Percentiles rank a stretch among this genome's conserved stretches.
Evolutionary conservation across 2,888 invertebrate genomes (phyloP).

Genomic region (Caradrina kadenii): DNA sequence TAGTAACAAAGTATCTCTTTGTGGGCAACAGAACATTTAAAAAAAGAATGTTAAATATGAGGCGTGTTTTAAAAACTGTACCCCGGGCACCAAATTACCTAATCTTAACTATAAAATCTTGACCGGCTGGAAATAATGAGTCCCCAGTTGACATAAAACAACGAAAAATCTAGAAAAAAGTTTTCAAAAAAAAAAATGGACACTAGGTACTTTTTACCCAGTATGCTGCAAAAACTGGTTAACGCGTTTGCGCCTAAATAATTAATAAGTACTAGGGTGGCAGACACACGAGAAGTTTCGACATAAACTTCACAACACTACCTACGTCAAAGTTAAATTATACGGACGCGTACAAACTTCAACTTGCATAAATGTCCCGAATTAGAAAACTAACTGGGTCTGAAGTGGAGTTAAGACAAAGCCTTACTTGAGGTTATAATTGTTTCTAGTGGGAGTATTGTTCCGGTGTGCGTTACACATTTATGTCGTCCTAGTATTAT

Average conservation of each 20-base stretch:
- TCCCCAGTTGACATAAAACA: no score
- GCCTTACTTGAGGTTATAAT: constrained; percentile 43
- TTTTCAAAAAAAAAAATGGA: no score
- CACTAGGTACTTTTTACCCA: neutral
- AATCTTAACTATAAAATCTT: no score
- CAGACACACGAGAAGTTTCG: constrained; percentile 34
- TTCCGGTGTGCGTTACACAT: neutral
- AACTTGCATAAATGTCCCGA: constrained; percentile 53
- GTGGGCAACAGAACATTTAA: no score
- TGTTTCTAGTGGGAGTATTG: constrained; percentile 7
- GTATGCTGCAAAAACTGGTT: neutral
- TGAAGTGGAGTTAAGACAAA: constrained; percentile 41
- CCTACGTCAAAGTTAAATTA: constrained; percentile 55
- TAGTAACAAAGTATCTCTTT: no score
- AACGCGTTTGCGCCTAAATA: constrained; percentile 1
- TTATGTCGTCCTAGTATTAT: no score
- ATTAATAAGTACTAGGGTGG: constrained; percentile 11
- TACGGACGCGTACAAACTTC: constrained; percentile 47
- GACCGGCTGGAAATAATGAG: no score
- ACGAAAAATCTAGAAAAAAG: no score
- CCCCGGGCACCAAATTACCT: no score
- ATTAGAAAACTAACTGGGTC: constrained; percentile 46
- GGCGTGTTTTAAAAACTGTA: neutral
- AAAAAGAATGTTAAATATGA: no score
- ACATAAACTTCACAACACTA: constrained; percentile 36